Evolutionary conservation across 1,140 invertebrate genomes (phyloP).

Genomic region (Cydia splendana): DNA sequence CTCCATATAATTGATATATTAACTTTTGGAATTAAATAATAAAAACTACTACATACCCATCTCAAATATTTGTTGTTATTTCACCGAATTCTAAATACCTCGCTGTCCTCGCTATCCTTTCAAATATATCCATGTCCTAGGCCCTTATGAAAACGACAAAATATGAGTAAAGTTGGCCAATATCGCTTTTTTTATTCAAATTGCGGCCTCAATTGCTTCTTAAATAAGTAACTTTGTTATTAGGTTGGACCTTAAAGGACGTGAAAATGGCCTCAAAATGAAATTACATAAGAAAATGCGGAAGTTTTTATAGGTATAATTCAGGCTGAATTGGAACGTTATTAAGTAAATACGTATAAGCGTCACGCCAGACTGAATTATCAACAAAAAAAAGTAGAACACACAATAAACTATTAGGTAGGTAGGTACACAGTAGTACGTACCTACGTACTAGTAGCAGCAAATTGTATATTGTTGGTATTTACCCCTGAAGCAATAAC

Average conservation of each 20-base stretch:
- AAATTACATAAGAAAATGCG: neutral
- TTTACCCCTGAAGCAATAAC: no score
- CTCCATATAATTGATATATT: no score
- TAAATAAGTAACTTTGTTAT: slow-evolving; percentile 44
- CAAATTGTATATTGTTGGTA: no score
- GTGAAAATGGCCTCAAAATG: slow-evolving; percentile 27
- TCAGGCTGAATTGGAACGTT: neutral
- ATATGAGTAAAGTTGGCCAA: slow-evolving; percentile 42
- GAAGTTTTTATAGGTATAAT: neutral
- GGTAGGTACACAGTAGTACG: no score
- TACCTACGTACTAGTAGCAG: no score
- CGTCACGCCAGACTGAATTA: neutral
- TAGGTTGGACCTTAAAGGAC: slow-evolving; percentile 24
- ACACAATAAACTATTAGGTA: no score
- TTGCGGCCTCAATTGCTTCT: slow-evolving; percentile 37
- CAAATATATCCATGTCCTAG: neutral
- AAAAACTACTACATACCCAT: no score
- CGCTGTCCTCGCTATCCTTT: neutral
- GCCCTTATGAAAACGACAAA: slow-evolving; percentile 31
- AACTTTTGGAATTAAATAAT: no score
- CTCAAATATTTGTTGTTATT: neutral
- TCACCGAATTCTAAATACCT: neutral
- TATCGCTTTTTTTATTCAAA: slow-evolving; percentile 37
- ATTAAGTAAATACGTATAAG: neutral
- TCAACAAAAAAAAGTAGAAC: no score